Evolutionary conservation across 2,113 vertebrate genomes (phyloP), one percentile per base, ranked within the genome.

Genomic region (Poecile atricapillus): DNA sequence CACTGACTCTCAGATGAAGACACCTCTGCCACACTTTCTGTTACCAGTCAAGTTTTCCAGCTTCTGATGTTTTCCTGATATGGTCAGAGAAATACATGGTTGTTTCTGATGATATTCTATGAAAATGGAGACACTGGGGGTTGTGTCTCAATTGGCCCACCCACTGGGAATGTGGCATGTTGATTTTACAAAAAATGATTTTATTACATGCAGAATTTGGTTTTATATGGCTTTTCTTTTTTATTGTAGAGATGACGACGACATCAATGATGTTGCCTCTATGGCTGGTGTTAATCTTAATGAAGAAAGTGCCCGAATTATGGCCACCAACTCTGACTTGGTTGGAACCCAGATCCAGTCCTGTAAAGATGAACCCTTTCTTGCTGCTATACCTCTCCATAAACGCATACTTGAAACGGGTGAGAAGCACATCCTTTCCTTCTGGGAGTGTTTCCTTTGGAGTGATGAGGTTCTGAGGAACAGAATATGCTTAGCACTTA

Each of bases 251-350:
- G 98, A 99, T 31, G 98, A 99, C 6, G 98, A 99, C 23, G 98
- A 99, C 97, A 98, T 99, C 94, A 99, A 98, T 43, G 98, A 99
- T 28, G 98, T 99, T 95, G 98, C 98, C 25, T 99, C 98, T 79
- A 98, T 99, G 98, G 98, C 98, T 41, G 98, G 99, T 1, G 98
- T 99, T 80, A 99, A 99, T 94, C 97, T 99, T 85, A 98, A 97
- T 39, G 99, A 99, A 96, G 98, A 99, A 96, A 99, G 97, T 59
- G 99, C 98, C 20, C 97, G 98, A 84, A 98, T 99, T 95, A 93
- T 99, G 87, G 98, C 98, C 53, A 97, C 98, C 94, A 98, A 98
- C 97, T 99, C 98, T 3, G 98, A 98, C 83, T 95, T 99, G 79
- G 98, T 98, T 90, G 98, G 98, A 74, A 98, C 98, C 15, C 98